Conservation (phyloP, 2,888 invertebrate genomes). For the Epirrita christyi region DNA sequence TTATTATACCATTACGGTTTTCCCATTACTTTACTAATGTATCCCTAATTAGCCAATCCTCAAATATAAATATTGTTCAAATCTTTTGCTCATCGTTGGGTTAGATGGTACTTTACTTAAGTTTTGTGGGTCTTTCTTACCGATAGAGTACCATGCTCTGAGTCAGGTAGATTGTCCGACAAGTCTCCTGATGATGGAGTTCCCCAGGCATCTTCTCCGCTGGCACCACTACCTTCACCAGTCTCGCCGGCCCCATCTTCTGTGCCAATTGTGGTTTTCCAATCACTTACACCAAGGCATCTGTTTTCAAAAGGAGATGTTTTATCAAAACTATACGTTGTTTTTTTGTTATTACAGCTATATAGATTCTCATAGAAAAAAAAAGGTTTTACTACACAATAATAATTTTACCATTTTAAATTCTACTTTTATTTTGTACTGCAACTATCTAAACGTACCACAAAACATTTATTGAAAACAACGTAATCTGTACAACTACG, state of each 20-base stretch:
- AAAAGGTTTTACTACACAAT: too few relatives aligned
- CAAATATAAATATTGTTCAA: too few relatives aligned
- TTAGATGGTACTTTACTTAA: background rate
- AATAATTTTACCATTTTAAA: too few relatives aligned
- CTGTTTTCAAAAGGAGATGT: conserved; percentile 42
- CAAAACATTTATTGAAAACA: too few relatives aligned
- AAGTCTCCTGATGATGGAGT: conserved; percentile 94
- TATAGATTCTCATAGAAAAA: background rate
- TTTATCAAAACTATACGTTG: background rate
- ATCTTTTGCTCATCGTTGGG: too few relatives aligned
- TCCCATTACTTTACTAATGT: background rate
- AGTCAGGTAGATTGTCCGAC: conserved; percentile 89
- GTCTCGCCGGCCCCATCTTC: conserved; percentile 87
- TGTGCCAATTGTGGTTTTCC: conserved; percentile 76
- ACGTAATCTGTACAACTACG: background rate
- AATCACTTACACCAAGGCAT: conserved; percentile 84
- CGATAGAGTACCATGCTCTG: conserved; percentile 87
- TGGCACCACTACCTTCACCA: conserved; percentile 93
- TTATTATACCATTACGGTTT: too few relatives aligned
- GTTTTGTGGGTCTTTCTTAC: conserved; percentile 62
- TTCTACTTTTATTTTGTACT: too few relatives aligned
- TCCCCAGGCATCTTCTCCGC: conserved; percentile 95
- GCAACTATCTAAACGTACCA: too few relatives aligned
- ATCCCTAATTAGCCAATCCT: too few relatives aligned
- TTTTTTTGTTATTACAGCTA: background rate